phyloP scores from a whole-genome alignment of 1,140 invertebrate species.

The Homarus americanus region DNA sequence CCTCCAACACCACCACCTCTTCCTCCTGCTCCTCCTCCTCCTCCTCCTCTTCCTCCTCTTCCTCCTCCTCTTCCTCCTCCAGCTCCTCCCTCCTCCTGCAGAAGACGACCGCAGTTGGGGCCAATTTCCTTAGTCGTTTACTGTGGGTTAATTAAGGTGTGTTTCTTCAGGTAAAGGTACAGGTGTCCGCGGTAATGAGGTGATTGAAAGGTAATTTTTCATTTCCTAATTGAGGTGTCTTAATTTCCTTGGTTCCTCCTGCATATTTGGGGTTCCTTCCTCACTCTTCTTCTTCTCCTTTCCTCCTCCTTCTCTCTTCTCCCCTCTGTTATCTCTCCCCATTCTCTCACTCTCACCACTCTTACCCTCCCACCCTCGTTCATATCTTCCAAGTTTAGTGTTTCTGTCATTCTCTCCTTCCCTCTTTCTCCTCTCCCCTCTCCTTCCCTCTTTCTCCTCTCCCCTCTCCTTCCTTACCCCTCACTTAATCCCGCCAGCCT shows the following conservation, averaged over 20 bases:
- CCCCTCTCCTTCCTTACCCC: background rate
- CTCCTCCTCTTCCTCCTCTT: background rate
- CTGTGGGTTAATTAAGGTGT: too few relatives aligned
- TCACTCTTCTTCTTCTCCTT: conserved; percentile 5
- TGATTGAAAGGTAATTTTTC: too few relatives aligned
- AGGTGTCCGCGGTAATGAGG: too few relatives aligned
- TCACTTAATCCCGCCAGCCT: background rate
- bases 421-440: background rate
- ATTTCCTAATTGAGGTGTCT: too few relatives aligned
- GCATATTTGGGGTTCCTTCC: too few relatives aligned
- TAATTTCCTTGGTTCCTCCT: too few relatives aligned
- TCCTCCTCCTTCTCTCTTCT: background rate
- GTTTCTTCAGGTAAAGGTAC: too few relatives aligned
- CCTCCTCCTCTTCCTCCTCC: background rate
- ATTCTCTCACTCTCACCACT: background rate
- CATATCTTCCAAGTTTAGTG: too few relatives aligned
- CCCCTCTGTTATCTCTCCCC: too few relatives aligned
- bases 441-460: background rate
- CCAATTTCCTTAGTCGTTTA: too few relatives aligned
- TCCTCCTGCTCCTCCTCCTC: background rate
- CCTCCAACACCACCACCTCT: background rate
- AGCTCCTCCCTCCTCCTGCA: background rate
- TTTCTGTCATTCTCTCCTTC: background rate
- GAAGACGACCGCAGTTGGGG: too few relatives aligned
- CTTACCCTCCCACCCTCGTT: background rate